These are phyloP conservation scores for Toxonevra muliebris DNA, from an alignment of 2,888 invertebrate genomes.

Conservation along the genomic window DNA sequence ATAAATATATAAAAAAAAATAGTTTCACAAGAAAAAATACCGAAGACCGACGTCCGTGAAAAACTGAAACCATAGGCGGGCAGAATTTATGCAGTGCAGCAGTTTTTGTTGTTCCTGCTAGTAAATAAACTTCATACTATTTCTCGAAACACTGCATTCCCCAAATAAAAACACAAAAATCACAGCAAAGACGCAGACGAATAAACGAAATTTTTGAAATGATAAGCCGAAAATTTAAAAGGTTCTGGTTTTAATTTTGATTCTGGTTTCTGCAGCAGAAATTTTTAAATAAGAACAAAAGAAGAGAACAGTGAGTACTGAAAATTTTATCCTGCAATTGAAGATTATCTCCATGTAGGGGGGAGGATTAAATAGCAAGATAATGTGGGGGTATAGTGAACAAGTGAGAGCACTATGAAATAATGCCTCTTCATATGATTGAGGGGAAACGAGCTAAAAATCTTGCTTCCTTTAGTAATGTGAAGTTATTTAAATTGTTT, in stretches of 20 bases:
- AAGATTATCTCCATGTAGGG: no score
- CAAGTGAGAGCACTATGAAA: no score
- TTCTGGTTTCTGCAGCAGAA: not conserved
- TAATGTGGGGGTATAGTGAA: not conserved
- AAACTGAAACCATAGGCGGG: no score
- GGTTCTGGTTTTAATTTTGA: not conserved
- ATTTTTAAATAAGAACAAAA: not conserved
- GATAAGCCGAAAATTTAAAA: not conserved
- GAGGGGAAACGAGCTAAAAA: not conserved
- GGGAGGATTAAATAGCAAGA: not conserved
- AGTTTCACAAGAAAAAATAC: no score
- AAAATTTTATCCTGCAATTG: no score
- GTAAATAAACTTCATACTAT: no score
- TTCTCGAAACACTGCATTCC: no score
- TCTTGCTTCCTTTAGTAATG: not conserved
- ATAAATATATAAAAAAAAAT: no score
- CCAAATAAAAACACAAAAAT: not conserved
- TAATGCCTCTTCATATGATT: no score
- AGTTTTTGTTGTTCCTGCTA: no score
- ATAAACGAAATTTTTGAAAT: not conserved
- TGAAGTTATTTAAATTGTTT: not conserved
- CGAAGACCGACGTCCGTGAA: no score
- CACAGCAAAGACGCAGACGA: not conserved
- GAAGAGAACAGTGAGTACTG: not conserved
- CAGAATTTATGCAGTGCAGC: no score